These are phyloP conservation scores for Darevskia mixta DNA, from an alignment of 2,797 vertebrate species.

Conservation along the genomic window DNA sequence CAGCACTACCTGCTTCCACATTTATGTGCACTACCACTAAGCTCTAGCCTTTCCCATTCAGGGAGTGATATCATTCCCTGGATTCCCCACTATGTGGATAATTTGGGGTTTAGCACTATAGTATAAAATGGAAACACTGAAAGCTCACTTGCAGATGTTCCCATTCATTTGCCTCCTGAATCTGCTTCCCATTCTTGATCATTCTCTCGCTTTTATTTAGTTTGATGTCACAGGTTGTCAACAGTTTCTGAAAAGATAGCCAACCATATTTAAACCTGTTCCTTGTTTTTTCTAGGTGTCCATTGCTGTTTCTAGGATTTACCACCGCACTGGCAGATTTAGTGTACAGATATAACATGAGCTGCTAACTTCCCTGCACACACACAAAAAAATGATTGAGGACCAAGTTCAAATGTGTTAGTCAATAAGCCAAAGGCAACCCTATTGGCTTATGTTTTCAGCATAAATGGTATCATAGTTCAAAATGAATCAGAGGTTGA, in stretches of 20 bases:
- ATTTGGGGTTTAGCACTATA: neutral
- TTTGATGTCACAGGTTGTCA: neutral
- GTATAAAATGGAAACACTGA: neutral
- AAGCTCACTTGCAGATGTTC: neutral
- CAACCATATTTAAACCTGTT: conserved; percentile 14
- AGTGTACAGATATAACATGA: conserved; percentile 57
- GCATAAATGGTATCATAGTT: conserved; percentile 53
- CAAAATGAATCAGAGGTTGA: conserved; percentile 43
- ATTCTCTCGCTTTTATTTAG: conserved; percentile 13
- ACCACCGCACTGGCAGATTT: conserved; percentile 33
- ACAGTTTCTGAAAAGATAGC: conserved; percentile 1
- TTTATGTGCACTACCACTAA: neutral
- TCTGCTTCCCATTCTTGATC: neutral
- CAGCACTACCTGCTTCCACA: neutral
- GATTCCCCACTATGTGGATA: neutral
- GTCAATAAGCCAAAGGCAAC: conserved; percentile 35
- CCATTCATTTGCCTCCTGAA: neutral
- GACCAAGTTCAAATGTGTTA: conserved; percentile 36
- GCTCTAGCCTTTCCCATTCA: too few species aligned
- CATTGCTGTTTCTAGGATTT: conserved; percentile 32
- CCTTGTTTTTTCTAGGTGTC: conserved; percentile 43
- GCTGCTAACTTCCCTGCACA: conserved; percentile 34
- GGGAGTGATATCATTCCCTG: neutral
- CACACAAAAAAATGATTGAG: conserved; percentile 46
- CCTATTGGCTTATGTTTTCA: conserved; percentile 52